Percentiles rank a stretch among this genome's conserved stretches.
phyloP scores from a whole-genome alignment of 1,140 invertebrate species.

The Pseudomyrmex gracilis region DNA sequence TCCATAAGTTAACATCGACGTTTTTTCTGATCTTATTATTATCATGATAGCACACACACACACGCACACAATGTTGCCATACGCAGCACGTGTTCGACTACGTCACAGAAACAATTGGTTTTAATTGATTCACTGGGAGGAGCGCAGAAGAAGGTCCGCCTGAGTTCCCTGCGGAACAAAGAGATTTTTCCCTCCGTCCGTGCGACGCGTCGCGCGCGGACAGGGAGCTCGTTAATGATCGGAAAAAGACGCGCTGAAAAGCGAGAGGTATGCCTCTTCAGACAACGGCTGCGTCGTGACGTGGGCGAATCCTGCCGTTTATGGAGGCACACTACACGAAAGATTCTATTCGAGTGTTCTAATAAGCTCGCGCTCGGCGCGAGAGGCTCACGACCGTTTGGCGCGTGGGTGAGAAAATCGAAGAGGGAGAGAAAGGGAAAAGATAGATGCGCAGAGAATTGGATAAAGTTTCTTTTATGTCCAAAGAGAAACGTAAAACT shows the following conservation, averaged over 20 bases:
- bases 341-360: slow-evolving; percentile 75
- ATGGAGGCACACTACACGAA: slow-evolving; percentile 58
- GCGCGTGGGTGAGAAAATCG: slow-evolving; percentile 67
- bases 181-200: slow-evolving; percentile 41
- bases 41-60: not conserved
- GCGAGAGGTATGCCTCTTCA: slow-evolving; percentile 71
- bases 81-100: not conserved
- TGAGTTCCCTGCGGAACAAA: slow-evolving; percentile 62
- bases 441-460: slow-evolving; percentile 37
- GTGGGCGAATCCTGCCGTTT: slow-evolving; percentile 77
- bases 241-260: slow-evolving; percentile 64
- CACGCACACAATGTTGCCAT: not conserved
- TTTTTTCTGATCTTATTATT: not conserved
- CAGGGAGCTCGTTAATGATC: slow-evolving; percentile 68
- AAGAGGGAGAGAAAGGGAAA: slow-evolving; percentile 12
- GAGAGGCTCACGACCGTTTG: slow-evolving; percentile 67
- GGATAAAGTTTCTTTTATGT: slow-evolving; percentile 27
- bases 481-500: not conserved
- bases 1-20: not conserved
- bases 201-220: slow-evolving; percentile 21
- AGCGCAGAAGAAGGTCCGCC: slow-evolving; percentile 16
- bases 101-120: slow-evolving; percentile 36
- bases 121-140: slow-evolving; percentile 48
- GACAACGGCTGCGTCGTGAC: slow-evolving; percentile 58
- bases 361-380: slow-evolving; percentile 72